Base-by-base conservation (phyloP, 2,797 vertebrate genomes). In the Poeciliopsis paucimaculata region DNA sequence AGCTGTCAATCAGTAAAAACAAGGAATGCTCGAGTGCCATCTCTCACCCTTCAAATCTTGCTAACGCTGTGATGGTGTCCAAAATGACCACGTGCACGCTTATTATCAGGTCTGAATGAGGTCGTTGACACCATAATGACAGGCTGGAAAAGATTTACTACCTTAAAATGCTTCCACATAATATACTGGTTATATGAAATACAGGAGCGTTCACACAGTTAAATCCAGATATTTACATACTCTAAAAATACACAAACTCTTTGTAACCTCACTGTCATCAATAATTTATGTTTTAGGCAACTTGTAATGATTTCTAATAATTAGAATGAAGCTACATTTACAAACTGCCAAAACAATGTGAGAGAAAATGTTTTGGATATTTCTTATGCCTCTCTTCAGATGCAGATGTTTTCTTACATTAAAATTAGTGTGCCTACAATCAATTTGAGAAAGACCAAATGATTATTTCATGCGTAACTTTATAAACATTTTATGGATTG, bases 1-100 rank as follows among this genome's bases (percentile, higher is more conserved):
- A 45, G n/a, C 49, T 75, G 39, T 57, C 78, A 80, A 80, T 75
- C 49, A 36, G 20, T 16, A 70, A n/a, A 57, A 55, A 49, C 20
- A 18, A n/a, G 28, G 71, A 45, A 39, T 46, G 49, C 57, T 64
- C 34, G 15, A 62, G n/a, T 2, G 64, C 72, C 39, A 51, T 15
- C 31, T 73, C n/a, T 7, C 62, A 45, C 23, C 43, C 26, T 78
- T 51, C 39, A 62, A 51, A 78, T 78, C 71, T 49, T 64, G 23
- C 62, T 78, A 75, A 75, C 47, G 70, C 39, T 46, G 39, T n/a
- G 73, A 60, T 36, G 5, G 68, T 31, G 28, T 75, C 23, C 18
- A 75, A 46, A 75, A 70, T 73, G 45, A 51, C 71, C 73, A 57
- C 39, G 23, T 71, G 49, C 9, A n/a, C 62, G 39, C 39, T 68